Conservation (phyloP, 2,888 invertebrate species). For the Nephrotoma appendiculata region DNA sequence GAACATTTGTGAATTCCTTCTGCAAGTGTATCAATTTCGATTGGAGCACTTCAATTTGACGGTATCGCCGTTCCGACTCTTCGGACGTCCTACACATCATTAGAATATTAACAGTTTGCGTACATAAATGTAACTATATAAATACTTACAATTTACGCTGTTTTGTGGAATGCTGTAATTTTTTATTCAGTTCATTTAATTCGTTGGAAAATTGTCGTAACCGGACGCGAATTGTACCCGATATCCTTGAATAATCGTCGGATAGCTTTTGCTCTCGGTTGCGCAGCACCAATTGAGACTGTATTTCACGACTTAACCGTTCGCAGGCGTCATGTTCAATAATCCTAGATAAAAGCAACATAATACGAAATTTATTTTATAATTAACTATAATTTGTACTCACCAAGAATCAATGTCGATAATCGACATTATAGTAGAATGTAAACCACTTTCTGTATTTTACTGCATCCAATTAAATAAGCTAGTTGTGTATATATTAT, state of each 20-base stretch:
- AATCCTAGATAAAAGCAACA: conserved; percentile 34
- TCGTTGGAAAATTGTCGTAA: conserved; percentile 47
- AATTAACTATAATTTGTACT: not conserved
- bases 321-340: conserved; percentile 51
- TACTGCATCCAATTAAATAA: not conserved
- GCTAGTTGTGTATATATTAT: not conserved
- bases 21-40: conserved; percentile 43
- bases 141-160: conserved; percentile 21
- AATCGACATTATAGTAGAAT: conserved; percentile 21
- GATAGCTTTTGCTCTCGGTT: conserved; percentile 38
- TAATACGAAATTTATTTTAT: not conserved
- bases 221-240: conserved; percentile 41
- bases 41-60: conserved; percentile 43
- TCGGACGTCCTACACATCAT: conserved; percentile 36
- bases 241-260: conserved; percentile 40
- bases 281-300: conserved; percentile 42
- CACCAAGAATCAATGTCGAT: conserved; percentile 32
- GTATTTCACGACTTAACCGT: conserved; percentile 44
- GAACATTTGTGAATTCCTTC: conserved; percentile 27
- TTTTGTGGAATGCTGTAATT: conserved; percentile 36
- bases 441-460: not conserved
- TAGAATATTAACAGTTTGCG: not conserved
- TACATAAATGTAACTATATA: not conserved
- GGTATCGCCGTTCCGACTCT: conserved; percentile 44
- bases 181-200: conserved; percentile 40